Percentiles rank a stretch among this genome's conserved stretches.
These are phyloP conservation scores for Toxotes jaculatrix DNA, from an alignment of 2,113 vertebrate species.

Conservation along the genomic window DNA sequence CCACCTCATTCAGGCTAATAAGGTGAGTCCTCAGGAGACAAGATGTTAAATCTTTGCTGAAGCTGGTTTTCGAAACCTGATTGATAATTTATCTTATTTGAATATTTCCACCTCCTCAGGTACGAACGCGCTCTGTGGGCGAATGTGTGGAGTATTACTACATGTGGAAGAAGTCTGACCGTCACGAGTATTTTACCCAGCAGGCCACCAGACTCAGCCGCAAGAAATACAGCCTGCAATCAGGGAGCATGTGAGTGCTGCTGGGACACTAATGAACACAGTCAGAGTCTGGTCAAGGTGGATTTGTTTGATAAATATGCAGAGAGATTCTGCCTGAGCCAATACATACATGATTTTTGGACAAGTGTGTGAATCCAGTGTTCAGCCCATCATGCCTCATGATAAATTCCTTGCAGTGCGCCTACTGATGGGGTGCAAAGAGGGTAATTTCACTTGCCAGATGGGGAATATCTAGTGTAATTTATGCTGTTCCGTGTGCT, in stretches of 20 bases:
- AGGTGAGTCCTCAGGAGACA: slow-evolving; percentile 84
- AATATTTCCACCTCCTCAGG: slow-evolving; percentile 78
- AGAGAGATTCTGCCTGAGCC: neutral
- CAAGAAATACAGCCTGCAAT: slow-evolving; percentile 90
- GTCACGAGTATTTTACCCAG: slow-evolving; percentile 94
- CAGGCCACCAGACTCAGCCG: slow-evolving; percentile 91
- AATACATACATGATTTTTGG: neutral
- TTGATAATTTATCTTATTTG: neutral
- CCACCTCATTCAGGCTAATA: slow-evolving; percentile 97
- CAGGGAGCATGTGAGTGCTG: slow-evolving; percentile 89
- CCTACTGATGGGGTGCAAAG: neutral
- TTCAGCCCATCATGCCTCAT: neutral
- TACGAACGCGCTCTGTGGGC: slow-evolving; percentile 94
- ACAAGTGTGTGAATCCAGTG: neutral
- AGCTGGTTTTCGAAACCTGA: neutral
- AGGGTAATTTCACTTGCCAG: neutral
- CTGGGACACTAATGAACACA: neutral
- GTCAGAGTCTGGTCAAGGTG: neutral
- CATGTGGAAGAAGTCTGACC: slow-evolving; percentile 97
- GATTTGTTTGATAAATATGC: neutral
- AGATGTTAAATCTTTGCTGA: neutral
- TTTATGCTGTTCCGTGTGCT: neutral
- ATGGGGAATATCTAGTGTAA: neutral
- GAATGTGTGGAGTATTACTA: slow-evolving; percentile 98
- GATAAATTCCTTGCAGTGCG: neutral